Conservation (phyloP, 1,140 invertebrate species). For the Pogonomyrmex californicus region DNA sequence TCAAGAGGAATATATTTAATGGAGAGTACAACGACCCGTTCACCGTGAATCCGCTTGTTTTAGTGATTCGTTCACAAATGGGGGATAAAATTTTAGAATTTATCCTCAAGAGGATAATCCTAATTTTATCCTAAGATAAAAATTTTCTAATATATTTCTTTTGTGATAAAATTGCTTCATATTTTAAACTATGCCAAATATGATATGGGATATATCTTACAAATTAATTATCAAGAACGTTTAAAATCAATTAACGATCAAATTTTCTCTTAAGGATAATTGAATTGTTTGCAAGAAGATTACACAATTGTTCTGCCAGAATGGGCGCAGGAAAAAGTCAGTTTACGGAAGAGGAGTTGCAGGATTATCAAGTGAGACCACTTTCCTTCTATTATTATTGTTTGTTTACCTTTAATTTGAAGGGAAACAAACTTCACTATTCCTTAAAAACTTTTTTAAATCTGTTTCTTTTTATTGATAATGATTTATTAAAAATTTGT, state of each 20-base stretch:
- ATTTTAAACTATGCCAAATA: neutral
- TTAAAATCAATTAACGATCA: neutral
- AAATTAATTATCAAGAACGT: conserved; percentile 4
- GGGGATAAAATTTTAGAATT: too few relatives aligned
- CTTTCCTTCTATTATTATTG: conserved; percentile 90
- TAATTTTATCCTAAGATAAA: too few relatives aligned
- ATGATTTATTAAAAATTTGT: too few relatives aligned
- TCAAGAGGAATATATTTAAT: too few relatives aligned
- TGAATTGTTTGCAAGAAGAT: neutral
- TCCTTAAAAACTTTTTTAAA: neutral
- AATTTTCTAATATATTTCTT: too few relatives aligned
- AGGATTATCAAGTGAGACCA: conserved; percentile 93
- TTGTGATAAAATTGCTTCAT: too few relatives aligned
- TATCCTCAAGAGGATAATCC: too few relatives aligned
- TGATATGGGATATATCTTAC: neutral
- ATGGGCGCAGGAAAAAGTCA: conserved; percentile 94
- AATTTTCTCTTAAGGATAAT: conserved; percentile 3
- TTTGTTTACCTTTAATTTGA: conserved; percentile 83
- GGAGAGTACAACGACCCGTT: too few relatives aligned
- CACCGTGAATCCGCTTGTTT: too few relatives aligned
- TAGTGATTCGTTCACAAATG: too few relatives aligned
- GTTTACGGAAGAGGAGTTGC: conserved; percentile 95
- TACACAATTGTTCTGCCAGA: conserved; percentile 45
- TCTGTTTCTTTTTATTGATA: conserved; percentile 59
- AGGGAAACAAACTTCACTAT: neutral